Evolutionary conservation across 2,888 invertebrate genomes (phyloP), one percentile per base, ranked within the genome.

Genomic region (Harpalus rubripes): DNA sequence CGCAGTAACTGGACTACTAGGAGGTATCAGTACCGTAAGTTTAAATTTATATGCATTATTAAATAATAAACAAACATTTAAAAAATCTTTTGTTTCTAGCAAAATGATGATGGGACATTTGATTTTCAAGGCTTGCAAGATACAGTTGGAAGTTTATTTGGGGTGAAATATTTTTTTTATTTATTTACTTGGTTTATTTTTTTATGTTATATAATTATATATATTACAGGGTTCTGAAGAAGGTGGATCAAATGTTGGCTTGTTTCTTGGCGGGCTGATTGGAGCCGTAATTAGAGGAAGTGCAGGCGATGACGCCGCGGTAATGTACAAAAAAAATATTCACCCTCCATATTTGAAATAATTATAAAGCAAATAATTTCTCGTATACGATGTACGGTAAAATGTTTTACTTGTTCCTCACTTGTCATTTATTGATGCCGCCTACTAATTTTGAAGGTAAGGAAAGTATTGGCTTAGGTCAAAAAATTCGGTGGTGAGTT

Each of bases 171-270:
- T 10, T 44, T 1, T 44, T n/a, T n/a, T n/a, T n/a, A n/a, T n/a
- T n/a, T n/a, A n/a, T n/a, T n/a, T n/a, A n/a, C n/a, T n/a, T n/a
- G n/a, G n/a, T n/a, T n/a, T n/a, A n/a, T n/a, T n/a, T n/a, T n/a
- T n/a, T 44, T 56, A 65, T 81, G 7, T 32, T 7, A 80, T 4
- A 1, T 12, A 52, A 52, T 12, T 22, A 81, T 39, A 81, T 39
- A 82, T 72, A 2, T 41, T 72, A 15, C 76, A 59, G 22, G 74
- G 59, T 74, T 58, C 52, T 76, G 90, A 89, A 74, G 90, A 88
- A 41, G 91, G 89, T 4, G 92, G 92, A 39, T 92, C 91, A 8
- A 91, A 92, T 87, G 89, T 92, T 44, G 91, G 91, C n/a, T 88
- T 90, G 0, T 91, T 92, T 86, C 86, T 90, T 22, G 91, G 91